A percentile compares a stretch with the other conserved stretches of the same genome.
Evolutionary conservation across 1,140 invertebrate species (phyloP).

Genomic region (Drosophila triauraria): DNA sequence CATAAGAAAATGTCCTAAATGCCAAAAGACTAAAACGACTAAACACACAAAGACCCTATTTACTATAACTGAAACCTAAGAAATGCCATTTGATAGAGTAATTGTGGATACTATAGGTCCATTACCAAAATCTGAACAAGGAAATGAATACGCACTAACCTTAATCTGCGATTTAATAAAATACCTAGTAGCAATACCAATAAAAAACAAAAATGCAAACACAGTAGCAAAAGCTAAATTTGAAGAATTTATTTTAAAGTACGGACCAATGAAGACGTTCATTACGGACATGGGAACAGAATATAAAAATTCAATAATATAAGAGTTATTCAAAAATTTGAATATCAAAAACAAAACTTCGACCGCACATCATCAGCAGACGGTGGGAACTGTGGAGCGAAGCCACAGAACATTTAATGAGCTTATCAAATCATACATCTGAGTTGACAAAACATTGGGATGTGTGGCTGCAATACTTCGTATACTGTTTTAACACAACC

Average conservation of each 20-base stretch:
- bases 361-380: conserved; percentile 17
- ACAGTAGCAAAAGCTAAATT: conserved; percentile 1
- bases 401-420: conserved; percentile 42
- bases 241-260: conserved; percentile 1
- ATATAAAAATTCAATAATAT: conserved; percentile 53
- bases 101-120: conserved; percentile 35
- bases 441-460: too few relatives aligned
- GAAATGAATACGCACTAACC: conserved; percentile 45
- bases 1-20: too few relatives aligned
- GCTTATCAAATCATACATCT: conserved; percentile 9
- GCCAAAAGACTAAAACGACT: too few relatives aligned
- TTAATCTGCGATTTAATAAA: conserved; percentile 37
- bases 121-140: conserved; percentile 25
- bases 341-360: conserved; percentile 43
- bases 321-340: conserved; percentile 40
- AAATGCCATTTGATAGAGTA: conserved; percentile 14
- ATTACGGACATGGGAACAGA: conserved; percentile 34
- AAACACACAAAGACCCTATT: too few relatives aligned
- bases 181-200: conserved; percentile 1
- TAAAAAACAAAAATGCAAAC: neutral
- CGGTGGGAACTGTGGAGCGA: conserved; percentile 28
- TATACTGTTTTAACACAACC: too few relatives aligned
- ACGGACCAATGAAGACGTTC: conserved; percentile 33
- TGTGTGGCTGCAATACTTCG: too few relatives aligned
- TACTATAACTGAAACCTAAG: too few relatives aligned